Conservation (phyloP, 2,797 vertebrate genomes). For the Huso huso region DNA sequence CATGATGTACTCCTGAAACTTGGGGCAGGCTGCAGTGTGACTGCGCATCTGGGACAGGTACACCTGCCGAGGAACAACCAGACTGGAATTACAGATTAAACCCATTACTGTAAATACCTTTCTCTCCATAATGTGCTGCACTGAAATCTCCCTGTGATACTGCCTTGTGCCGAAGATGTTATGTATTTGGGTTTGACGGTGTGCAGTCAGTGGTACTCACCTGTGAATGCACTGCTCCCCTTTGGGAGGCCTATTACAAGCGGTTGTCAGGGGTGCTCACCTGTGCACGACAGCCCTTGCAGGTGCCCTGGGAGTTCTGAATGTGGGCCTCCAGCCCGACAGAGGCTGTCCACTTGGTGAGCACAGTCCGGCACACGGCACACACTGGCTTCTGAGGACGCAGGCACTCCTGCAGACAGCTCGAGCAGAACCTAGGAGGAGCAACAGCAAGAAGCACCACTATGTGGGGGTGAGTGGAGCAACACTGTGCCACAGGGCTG, state of each 20-base stretch:
- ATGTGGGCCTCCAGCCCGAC: slow-evolving; percentile 74
- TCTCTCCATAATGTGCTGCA: too few relatives aligned
- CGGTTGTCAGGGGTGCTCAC: slow-evolving; percentile 38
- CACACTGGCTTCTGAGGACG: slow-evolving; percentile 88
- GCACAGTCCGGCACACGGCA: slow-evolving; percentile 80
- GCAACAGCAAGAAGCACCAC: slow-evolving; percentile 21
- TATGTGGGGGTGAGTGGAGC: neutral
- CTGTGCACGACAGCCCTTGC: slow-evolving; percentile 84
- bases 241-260: too few relatives aligned
- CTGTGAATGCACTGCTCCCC: too few relatives aligned
- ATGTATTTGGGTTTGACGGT: too few relatives aligned
- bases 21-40: slow-evolving; percentile 79
- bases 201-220: too few relatives aligned
- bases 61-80: slow-evolving; percentile 52
- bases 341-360: slow-evolving; percentile 68
- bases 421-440: slow-evolving; percentile 76
- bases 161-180: too few relatives aligned
- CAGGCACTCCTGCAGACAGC: slow-evolving; percentile 88
- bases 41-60: slow-evolving; percentile 81
- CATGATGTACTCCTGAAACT: slow-evolving; percentile 90
- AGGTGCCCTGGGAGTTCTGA: slow-evolving; percentile 72
- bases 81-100: too few relatives aligned
- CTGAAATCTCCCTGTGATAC: too few relatives aligned
- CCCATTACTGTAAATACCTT: too few relatives aligned
- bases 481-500: neutral